Evolutionary conservation across 1,140 invertebrate species (phyloP), one percentile per base, ranked within the genome.

Genomic region (Drosophila ambigua): DNA sequence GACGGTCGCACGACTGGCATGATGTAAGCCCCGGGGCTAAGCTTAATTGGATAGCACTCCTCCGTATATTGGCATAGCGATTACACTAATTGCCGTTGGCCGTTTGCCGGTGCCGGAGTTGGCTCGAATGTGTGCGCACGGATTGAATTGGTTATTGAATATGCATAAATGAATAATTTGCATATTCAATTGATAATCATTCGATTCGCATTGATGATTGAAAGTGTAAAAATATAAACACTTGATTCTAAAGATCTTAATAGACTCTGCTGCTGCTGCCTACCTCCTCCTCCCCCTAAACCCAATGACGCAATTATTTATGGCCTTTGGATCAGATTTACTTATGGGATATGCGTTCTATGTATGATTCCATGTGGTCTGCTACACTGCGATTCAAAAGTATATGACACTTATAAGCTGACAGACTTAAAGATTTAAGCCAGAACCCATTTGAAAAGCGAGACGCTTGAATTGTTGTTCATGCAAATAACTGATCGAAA

Each of bases 41-140:
- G 65, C 41, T 75, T 66, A 75, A 75, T 75, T 75, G 72, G 61
- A 75, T 63, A 66, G 59, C 72, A 75, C 72, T 75, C 62, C 52
- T 75, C 72, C 72, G 61, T 53, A 75, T 59, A 66, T 73, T 39
- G 7, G 53, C 67, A 20, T 66, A 44, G 26, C 65, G 67, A 71
- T 71, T 69, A 71, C 67, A 71, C 65, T 71, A 71, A 71, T 71
- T 71, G 65, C 67, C 39, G 55, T 39, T 69, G 20, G 20, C 20
- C 20, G 20, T 20, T 20, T 20, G 64, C 66, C 35, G 54, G 9
- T 48, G 46, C 13, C 50, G 46, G 49, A 72, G 68, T 72, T 61
- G 65, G 52, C 67, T 65, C 55, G 67, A 50, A 58, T 39, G 35
- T 39, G 35, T 39, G 35, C 35, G 35, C 35, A 39, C 9, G 11